Percentiles rank a stretch among this genome's conserved stretches.
These are phyloP conservation scores for Catamblyrhynchus diadema DNA, from an alignment of 2,797 vertebrate species.

Conservation along the genomic window DNA sequence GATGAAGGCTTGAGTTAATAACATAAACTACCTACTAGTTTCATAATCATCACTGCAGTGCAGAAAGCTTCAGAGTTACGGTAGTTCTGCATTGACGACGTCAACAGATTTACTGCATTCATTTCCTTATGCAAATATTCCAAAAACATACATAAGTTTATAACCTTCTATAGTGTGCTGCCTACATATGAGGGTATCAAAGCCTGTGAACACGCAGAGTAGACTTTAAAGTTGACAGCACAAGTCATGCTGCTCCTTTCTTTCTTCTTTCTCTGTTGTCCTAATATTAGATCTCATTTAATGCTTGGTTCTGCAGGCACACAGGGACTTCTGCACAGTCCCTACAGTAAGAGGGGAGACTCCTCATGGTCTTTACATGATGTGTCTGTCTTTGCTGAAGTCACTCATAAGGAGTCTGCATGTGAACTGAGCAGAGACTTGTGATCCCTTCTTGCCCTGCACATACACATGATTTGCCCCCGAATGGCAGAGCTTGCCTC, in stretches of 20 bases:
- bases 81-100: constrained; percentile 56
- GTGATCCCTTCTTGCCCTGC: not conserved
- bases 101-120: constrained; percentile 64
- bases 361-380: not conserved
- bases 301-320: not conserved
- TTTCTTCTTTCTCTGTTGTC: not conserved
- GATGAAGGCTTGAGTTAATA: constrained; percentile 67
- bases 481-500: not conserved
- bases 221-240: not conserved
- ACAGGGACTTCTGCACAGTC: not conserved
- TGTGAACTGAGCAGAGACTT: not conserved
- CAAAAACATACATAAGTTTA: constrained; percentile 11
- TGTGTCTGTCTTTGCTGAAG: not conserved
- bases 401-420: not conserved
- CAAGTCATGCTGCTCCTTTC: not conserved
- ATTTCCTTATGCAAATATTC: constrained; percentile 59
- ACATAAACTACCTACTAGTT: constrained; percentile 72
- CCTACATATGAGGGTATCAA: not conserved
- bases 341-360: not conserved
- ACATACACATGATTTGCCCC: fast-evolving
- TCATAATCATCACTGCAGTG: constrained; percentile 75
- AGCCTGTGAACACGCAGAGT: not conserved
- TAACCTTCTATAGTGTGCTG: constrained; percentile 5
- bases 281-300: not conserved
- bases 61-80: constrained; percentile 68